A percentile compares a stretch with the other conserved stretches of the same genome.
These are phyloP conservation scores for Chaetodon trifascialis DNA, from an alignment of 2,113 vertebrate genomes.

Conservation along the genomic window DNA sequence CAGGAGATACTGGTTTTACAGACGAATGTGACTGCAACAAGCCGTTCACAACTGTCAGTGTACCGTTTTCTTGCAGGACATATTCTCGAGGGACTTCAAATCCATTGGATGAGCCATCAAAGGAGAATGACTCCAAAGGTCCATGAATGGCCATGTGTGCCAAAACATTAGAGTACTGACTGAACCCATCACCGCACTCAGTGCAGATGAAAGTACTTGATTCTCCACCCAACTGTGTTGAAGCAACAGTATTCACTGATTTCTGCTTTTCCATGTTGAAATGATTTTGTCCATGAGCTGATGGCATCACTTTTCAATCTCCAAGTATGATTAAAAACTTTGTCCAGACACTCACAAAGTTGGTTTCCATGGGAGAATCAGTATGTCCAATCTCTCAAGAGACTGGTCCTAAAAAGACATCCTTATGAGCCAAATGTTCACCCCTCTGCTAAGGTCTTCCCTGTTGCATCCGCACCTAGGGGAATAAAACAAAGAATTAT, in stretches of 20 bases:
- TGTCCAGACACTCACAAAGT: slow-evolving; percentile 30
- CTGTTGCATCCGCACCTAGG: slow-evolving; percentile 57
- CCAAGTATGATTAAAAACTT: background rate
- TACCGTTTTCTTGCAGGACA: slow-evolving; percentile 87
- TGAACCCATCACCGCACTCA: slow-evolving; percentile 86
- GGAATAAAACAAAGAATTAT: slow-evolving; percentile 12
- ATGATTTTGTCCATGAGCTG: slow-evolving; percentile 58
- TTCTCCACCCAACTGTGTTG: slow-evolving; percentile 62
- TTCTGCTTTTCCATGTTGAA: slow-evolving; percentile 80
- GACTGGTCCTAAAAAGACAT: slow-evolving; percentile 4
- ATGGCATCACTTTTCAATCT: slow-evolving; percentile 71
- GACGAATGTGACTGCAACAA: slow-evolving; percentile 69
- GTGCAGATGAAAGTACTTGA: slow-evolving; percentile 85
- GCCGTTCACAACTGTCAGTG: slow-evolving; percentile 80
- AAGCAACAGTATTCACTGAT: slow-evolving; percentile 60
- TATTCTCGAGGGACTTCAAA: slow-evolving; percentile 84
- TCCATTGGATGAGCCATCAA: slow-evolving; percentile 80
- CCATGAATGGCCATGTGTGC: slow-evolving; percentile 84
- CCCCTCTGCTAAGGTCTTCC: slow-evolving; percentile 15
- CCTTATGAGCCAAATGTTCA: slow-evolving; percentile 31
- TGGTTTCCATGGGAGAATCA: slow-evolving; percentile 34
- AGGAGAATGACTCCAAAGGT: slow-evolving; percentile 80
- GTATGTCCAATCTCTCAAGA: slow-evolving; percentile 9
- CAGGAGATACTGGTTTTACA: slow-evolving; percentile 72
- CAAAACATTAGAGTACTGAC: slow-evolving; percentile 80